Evolutionary conservation across 2,888 invertebrate species (phyloP), one percentile per base, ranked within the genome.

Genomic region (Thecophora atra): DNA sequence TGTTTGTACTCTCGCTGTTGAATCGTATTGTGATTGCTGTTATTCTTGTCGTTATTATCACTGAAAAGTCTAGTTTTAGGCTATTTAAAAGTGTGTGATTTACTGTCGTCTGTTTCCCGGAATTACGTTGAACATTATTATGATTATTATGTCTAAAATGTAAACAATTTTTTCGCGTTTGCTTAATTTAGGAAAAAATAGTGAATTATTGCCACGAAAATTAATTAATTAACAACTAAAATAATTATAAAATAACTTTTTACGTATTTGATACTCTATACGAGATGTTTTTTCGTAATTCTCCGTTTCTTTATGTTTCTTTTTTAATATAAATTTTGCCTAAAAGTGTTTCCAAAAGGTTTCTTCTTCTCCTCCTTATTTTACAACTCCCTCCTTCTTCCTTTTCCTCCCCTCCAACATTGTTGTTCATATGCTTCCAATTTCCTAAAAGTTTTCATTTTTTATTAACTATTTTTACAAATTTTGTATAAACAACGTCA

Each of bases 351-450:
- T 58, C 75, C 77, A 76, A 78, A 79, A 76, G 70, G 73, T 75
- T 73, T 44, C 76, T 77, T 75, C 72, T 76, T 76, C 76, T 77
- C 11, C 37, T 37, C 11, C 37, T 37, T 76, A 62, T 75, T n/a
- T n/a, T n/a, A n/a, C n/a, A n/a, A n/a, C 73, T 66, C 42, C 73
- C 54, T 73, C 28, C 76, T 77, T 75, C 72, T 76, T 76, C 76
- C 77, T n/a, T n/a, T n/a, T n/a, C n/a, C n/a, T n/a, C n/a, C n/a
- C n/a, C n/a, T n/a, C n/a, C n/a, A n/a, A n/a, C 77, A 74, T 83
- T 83, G 82, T 82, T 83, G 84, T 83, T 84, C 83, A 84, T 82
- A 79, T 80, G 85, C 84, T 85, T 84, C 82, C 81, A 79, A 82
- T 84, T 83, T 81, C 81, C 83, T 83, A 83, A 84, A 82, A 73